Evolutionary conservation across 2,888 invertebrate genomes (phyloP).

Genomic region (Elmis aenea): DNA sequence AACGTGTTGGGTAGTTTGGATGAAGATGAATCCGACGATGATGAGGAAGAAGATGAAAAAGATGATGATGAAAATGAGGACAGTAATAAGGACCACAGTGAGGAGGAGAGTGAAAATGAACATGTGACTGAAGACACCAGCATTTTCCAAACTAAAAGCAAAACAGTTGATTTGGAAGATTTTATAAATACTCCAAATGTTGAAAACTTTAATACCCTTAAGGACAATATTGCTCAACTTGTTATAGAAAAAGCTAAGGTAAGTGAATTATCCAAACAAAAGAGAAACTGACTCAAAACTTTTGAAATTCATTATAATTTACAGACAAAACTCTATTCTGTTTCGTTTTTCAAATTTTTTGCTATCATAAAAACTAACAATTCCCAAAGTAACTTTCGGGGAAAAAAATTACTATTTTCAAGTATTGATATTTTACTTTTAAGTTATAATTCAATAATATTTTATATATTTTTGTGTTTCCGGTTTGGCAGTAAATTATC

Average conservation of each 20-base stretch:
- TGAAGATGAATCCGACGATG: constrained; percentile 55
- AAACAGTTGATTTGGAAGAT: constrained; percentile 40
- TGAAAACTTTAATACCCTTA: constrained; percentile 49
- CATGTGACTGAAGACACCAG: not conserved
- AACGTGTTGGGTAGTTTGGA: constrained; percentile 57
- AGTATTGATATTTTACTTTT: no score
- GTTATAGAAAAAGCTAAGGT: constrained; percentile 41
- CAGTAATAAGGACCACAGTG: constrained; percentile 31
- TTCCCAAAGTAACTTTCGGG: no score
- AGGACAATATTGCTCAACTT: constrained; percentile 39
- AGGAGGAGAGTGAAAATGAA: constrained; percentile 17
- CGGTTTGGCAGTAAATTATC: no score
- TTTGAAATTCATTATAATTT: no score
- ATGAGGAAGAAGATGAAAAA: constrained; percentile 51
- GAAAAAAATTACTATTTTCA: no score
- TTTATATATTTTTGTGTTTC: no score
- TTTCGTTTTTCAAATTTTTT: no score
- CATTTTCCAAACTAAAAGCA: constrained; percentile 9
- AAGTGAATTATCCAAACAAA: no score
- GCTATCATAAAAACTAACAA: no score
- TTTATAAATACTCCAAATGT: constrained; percentile 49
- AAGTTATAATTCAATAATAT: no score
- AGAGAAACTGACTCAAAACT: no score
- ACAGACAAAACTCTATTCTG: no score
- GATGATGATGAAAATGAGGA: constrained; percentile 36